phyloP scores from a whole-genome alignment of 2,113 vertebrate species.

The Crocuta crocuta region DNA sequence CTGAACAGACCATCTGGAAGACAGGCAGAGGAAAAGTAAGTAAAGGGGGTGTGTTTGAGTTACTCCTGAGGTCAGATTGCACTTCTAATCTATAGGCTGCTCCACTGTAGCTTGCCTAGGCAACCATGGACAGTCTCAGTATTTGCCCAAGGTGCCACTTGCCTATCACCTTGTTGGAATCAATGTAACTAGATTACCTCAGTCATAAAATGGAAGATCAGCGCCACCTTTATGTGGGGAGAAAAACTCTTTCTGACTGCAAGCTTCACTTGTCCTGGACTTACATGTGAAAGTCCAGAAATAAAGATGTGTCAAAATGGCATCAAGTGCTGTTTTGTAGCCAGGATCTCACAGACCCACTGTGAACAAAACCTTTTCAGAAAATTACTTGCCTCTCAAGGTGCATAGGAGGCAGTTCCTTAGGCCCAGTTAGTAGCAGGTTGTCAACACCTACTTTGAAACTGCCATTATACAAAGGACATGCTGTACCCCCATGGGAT shows the following conservation, averaged over 20 bases:
- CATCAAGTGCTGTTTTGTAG: not conserved
- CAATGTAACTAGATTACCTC: slow-evolving; percentile 34
- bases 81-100: slow-evolving; percentile 23
- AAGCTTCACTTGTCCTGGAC: not conserved
- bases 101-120: not conserved
- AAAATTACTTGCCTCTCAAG: slow-evolving; percentile 51
- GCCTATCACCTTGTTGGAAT: slow-evolving; percentile 48
- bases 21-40: slow-evolving; percentile 35
- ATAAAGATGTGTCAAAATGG: slow-evolving; percentile 48
- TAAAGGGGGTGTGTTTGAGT: not conserved
- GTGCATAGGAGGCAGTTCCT: not conserved
- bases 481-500: not conserved
- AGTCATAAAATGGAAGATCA: slow-evolving; percentile 59
- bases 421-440: slow-evolving; percentile 1
- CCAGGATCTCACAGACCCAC: slow-evolving; percentile 2
- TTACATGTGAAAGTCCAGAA: slow-evolving; percentile 40
- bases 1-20: not conserved
- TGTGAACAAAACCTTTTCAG: slow-evolving; percentile 34
- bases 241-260: slow-evolving; percentile 6
- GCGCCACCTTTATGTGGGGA: slow-evolving; percentile 34
- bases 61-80: not conserved
- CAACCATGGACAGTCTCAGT: slow-evolving; percentile 22
- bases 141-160: slow-evolving; percentile 19
- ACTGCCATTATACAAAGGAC: slow-evolving; percentile 36
- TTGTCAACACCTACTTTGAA: slow-evolving; percentile 41